Base-by-base conservation (phyloP, 92 coral and sea anemone genomes). In the Porites lobata region DNA sequence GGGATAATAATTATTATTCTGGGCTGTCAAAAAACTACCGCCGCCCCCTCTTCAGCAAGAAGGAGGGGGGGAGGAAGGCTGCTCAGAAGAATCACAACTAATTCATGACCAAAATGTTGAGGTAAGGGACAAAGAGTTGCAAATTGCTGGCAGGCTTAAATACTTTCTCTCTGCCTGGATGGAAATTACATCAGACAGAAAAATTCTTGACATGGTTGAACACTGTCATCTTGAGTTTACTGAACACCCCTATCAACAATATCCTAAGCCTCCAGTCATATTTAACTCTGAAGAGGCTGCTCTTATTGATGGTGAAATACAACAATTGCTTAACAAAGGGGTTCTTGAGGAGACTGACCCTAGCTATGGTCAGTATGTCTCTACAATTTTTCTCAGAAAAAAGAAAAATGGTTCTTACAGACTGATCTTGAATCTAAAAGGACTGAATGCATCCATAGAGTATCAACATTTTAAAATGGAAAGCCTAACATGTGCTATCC, bases 391-490 rank as follows among this genome's bases (percentile, higher is more conserved):
- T 70, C 69, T 85, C 7, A 11, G 79, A 14, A 85, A 85, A 20
- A 89, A 22, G 24, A 22, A 89, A 22, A 79, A 84, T 89, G 92
- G 92, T 9, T 53, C 88, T 13, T 80, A 89, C 76, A 32, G 85
- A 4, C 11, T 86, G 15, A 78, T 86, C 61, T 69, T 89, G 1
- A 89, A 89, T 68, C 53, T 83, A 1, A 89, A 83, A 76, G 75
- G 84, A 19, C 72, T 84, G 11, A 87, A 87, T 76, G 75, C 32
- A 22, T 83, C 59, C 19, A 77, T 83, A 62, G 88, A 83, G 21
- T 83, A 86, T 65, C 9, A 20, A n/a, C 80, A 86, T 21, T 86
- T 86, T 21, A 86, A 86, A 86, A 86, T 69, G 72, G 90, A 86
- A 14, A 79, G 85, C 7, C 66, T 77, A 1, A 59, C 29, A 11